A percentile compares a stretch with the other conserved stretches of the same genome.
These are phyloP conservation scores for Heliconius charithonia DNA, from an alignment of 2,888 invertebrate genomes.

Conservation along the genomic window DNA sequence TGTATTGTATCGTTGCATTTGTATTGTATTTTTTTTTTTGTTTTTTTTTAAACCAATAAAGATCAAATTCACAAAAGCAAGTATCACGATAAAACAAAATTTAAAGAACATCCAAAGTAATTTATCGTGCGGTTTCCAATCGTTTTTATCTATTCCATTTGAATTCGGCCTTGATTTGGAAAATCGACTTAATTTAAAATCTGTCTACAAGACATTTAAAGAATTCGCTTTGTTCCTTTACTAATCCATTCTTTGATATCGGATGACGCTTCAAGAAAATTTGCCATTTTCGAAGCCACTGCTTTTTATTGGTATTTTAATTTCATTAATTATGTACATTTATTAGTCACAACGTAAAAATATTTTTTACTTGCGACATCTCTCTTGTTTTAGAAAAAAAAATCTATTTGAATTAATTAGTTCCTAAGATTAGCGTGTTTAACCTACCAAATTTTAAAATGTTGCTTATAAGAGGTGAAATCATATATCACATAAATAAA, in stretches of 20 bases:
- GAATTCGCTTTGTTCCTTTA: slow-evolving; percentile 46
- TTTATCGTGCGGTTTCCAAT: slow-evolving; percentile 28
- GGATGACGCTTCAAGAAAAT: not conserved
- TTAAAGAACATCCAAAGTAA: slow-evolving; percentile 19
- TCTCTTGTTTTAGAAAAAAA: no score
- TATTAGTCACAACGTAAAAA: not conserved
- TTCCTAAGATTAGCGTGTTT: no score
- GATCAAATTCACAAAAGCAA: not conserved
- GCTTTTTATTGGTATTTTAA: not conserved
- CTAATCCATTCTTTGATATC: slow-evolving; percentile 27
- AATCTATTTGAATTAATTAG: no score
- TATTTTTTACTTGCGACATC: no score
- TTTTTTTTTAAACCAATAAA: not conserved
- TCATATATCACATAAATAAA: not conserved
- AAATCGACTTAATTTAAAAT: slow-evolving; percentile 46
- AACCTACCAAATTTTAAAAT: no score
- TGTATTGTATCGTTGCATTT: not conserved
- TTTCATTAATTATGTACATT: not conserved
- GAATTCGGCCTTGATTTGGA: slow-evolving; percentile 43
- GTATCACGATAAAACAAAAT: slow-evolving; percentile 2
- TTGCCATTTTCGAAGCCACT: not conserved
- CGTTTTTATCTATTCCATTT: slow-evolving; percentile 36
- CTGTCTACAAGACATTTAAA: slow-evolving; percentile 45
- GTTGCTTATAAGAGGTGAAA: no score
- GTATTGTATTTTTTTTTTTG: not conserved